Evolutionary conservation across 23 tunicate genomes (phyloP).

Genomic region (Corella eumyota): DNA sequence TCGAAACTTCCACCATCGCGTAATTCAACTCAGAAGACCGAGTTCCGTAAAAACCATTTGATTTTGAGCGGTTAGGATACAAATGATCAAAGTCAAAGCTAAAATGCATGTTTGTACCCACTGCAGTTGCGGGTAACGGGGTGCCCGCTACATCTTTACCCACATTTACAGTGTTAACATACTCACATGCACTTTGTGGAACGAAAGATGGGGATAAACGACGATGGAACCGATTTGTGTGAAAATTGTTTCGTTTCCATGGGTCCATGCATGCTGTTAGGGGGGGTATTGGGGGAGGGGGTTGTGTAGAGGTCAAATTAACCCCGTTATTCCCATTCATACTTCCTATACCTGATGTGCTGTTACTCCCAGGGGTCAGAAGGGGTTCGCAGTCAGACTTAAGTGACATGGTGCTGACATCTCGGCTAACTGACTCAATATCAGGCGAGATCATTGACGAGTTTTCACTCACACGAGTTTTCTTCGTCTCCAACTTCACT

Average conservation of each 20-base stretch:
- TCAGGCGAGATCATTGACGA: slow-evolving; percentile 10
- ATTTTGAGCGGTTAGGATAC: slow-evolving; percentile 4
- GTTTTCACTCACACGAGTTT: slow-evolving; percentile 1
- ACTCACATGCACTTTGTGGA: slow-evolving; percentile 43
- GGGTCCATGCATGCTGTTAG: slow-evolving; percentile 21
- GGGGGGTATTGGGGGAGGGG: slow-evolving; percentile 36
- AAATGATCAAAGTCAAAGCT: slow-evolving; percentile 54
- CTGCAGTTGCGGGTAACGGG: slow-evolving; percentile 87
- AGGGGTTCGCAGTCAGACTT: slow-evolving; percentile 65
- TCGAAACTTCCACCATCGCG: slow-evolving; percentile 47
- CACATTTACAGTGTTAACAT: slow-evolving; percentile 81
- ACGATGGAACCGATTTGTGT: slow-evolving; percentile 9
- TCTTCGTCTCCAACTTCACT: slow-evolving; percentile 21
- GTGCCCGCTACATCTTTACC: slow-evolving; percentile 80
- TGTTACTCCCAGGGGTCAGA: slow-evolving; percentile 80
- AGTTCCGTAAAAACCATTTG: slow-evolving; percentile 12
- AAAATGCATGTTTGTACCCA: slow-evolving; percentile 37
- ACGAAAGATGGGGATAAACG: slow-evolving; percentile 9
- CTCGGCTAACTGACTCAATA: slow-evolving; percentile 8
- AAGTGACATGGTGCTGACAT: slow-evolving; percentile 49
- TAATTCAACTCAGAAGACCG: slow-evolving; percentile 27
- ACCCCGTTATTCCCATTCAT: slow-evolving; percentile 52
- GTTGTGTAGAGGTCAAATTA: slow-evolving; percentile 4
- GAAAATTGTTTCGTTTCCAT: slow-evolving; percentile 22
- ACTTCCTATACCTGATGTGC: slow-evolving; percentile 88